Conservation (phyloP, 2,797 vertebrate species). For the Girardinus metallicus region DNA sequence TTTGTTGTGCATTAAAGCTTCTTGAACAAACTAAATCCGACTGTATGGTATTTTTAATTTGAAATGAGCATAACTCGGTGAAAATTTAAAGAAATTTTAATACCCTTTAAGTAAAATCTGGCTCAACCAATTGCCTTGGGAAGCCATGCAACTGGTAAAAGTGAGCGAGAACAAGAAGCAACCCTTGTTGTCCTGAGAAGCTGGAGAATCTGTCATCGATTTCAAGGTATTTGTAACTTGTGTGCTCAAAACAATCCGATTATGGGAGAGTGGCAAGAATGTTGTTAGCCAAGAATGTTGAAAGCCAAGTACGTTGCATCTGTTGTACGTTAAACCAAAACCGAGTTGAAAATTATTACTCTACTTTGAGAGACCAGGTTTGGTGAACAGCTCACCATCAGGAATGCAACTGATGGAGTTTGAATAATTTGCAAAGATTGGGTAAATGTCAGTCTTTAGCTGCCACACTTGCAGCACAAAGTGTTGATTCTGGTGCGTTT, state of each 20-base stretch:
- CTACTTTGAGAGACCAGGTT: not conserved
- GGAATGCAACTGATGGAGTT: not conserved
- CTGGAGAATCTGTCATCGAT: not conserved
- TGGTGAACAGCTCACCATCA: not conserved
- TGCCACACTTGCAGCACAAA: not conserved
- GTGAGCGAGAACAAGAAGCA: not conserved
- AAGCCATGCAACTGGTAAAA: not conserved
- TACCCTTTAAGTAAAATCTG: not conserved
- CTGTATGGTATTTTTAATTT: not conserved
- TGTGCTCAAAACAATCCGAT: not conserved
- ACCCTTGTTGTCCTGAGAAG: no score
- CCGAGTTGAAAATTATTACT: not conserved
- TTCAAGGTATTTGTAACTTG: not conserved
- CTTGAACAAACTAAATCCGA: slow-evolving; percentile 7
- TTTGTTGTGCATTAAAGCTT: slow-evolving; percentile 53
- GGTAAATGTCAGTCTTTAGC: not conserved
- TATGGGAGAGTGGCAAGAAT: not conserved
- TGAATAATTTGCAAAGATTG: not conserved
- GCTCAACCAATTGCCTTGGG: not conserved
- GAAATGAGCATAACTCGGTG: not conserved
- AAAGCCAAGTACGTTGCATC: not conserved
- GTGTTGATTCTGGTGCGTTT: not conserved
- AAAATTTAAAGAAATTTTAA: not conserved
- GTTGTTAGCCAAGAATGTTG: not conserved
- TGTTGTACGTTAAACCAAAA: not conserved